Percentiles rank a stretch among this genome's conserved stretches.
Conservation (phyloP, 2,888 invertebrate genomes). For the Spodoptera picta region DNA sequence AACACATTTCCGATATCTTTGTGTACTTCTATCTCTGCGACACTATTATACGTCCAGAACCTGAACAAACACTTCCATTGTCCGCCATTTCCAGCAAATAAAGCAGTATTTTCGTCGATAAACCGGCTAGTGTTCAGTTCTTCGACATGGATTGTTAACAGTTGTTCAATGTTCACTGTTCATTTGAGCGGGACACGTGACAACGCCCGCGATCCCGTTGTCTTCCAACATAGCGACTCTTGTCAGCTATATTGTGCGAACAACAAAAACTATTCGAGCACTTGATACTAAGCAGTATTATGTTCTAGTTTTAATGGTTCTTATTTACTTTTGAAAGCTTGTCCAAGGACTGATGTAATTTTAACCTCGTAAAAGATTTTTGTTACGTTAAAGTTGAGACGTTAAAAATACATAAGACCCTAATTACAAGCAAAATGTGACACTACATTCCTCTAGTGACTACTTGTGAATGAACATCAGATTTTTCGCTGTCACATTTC, state of each 20-base stretch:
- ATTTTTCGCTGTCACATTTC: conserved; percentile 1
- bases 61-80: conserved; percentile 30
- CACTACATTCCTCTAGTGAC: no score
- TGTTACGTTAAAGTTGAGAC: neutral
- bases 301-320: conserved; percentile 9
- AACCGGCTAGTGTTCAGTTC: conserved; percentile 47
- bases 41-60: conserved; percentile 4
- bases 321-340: neutral
- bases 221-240: conserved; percentile 44
- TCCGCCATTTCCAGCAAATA: conserved; percentile 36
- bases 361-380: neutral
- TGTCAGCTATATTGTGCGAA: conserved; percentile 59
- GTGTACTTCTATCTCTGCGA: neutral
- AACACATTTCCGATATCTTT: neutral
- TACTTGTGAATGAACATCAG: neutral
- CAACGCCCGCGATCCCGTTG: conserved; percentile 62
- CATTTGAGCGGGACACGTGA: conserved; percentile 64
- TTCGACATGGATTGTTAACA: conserved; percentile 65
- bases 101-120: conserved; percentile 51
- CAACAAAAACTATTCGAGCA: conserved; percentile 48
- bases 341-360: neutral
- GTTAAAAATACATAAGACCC: no score
- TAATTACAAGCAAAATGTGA: no score
- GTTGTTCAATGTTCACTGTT: conserved; percentile 59
- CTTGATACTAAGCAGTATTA: conserved; percentile 23